Base-by-base conservation (phyloP, 2,113 vertebrate genomes). In the Dasyurus viverrinus region DNA sequence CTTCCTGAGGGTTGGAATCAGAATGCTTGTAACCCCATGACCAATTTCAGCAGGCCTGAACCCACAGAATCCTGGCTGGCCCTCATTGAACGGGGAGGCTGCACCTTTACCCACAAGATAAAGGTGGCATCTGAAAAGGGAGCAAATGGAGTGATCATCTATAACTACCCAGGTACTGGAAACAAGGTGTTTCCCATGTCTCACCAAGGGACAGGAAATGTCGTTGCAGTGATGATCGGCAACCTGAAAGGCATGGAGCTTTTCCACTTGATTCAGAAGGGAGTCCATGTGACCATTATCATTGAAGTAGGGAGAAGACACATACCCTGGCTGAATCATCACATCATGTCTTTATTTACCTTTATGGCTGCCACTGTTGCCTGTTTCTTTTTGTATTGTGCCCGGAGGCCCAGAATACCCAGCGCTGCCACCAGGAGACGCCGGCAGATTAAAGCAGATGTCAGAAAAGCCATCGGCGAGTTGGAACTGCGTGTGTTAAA, bases 201-300 rank as follows among this genome's bases (percentile, higher is more conserved):
- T 97, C 98, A 95, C 76, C 95, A 98, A 96, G 98, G 92, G 60
- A 98, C 98, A 0, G 97, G 97, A 90, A 93, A 97, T 50, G 96
- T 97, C 84, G 97, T 98, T 8, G 98, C 98, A 0, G 95, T 99
- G 92, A 99, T 99, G 98, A 99, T 98, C 92, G 97, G 98, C 95
- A 97, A 97, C 93, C 1, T 97, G 91, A 98, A 98, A 97, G 98
- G 98, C 93, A 93, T 96, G 95, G 97, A 98, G 93, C 98, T 99
- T 57, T 93, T 98, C n/a, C 9, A 48, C 9, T 97, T 99, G 93
- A 97, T 99, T 94, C 93, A 90, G 90, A 95, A 97, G 30, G 96
- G 95, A 5, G 1, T 98, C 30, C 95, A 97, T 3, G 97, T 99
- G 94, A 98, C 96, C 19, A 98, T 99, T 97, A 96, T 98, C 92